Evolutionary conservation across 1,140 invertebrate genomes (phyloP), one percentile per base, ranked within the genome.

Genomic region (Elysia chlorotica): DNA sequence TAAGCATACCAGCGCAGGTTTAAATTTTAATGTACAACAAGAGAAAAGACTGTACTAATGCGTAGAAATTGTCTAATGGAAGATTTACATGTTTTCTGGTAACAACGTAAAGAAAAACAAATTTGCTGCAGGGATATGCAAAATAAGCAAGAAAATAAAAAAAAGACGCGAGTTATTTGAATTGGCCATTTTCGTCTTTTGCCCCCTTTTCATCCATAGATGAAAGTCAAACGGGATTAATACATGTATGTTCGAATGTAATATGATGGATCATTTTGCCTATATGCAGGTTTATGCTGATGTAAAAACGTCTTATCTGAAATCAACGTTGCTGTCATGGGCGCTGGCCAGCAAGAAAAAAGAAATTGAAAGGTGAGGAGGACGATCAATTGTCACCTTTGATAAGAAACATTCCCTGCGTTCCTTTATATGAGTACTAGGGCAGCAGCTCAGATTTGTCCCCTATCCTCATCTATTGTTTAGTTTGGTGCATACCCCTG

Each of bases 291-390:
- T 85, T 1, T 74, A 81, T 70, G 76, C 65, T 30, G 75, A 77
- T 70, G 80, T 79, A 4, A 74, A 75, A 65, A 68, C 54, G 10
- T 83, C 81, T 71, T 65, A 73, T 30, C 56, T 85, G 6, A 86
- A 86, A 68, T 76, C 76, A 30, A 71, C 70, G 21, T 66, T 86
- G 66, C 77, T 86, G 38, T 68, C 79, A 19, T 74, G 79, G 75
- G 84, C 79, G 14, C 41, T 85, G 30, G 68, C 67, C 23, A 77
- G 79, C 19, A 86, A 86, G 70, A 69, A 76, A 48, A 73, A 65
- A 14, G 80, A 84, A 75, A 68, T 85, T 14, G 76, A 79, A 73
- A 79, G 75, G 84, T 85, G 74, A 74, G 23, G 31, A 33, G 30
- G 33, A 57, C 5, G 10, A 35, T 59, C 19, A 23, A 31, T 59